Evolutionary conservation across 2,113 vertebrate species (phyloP).

Genomic region (Erinaceus europaeus): DNA sequence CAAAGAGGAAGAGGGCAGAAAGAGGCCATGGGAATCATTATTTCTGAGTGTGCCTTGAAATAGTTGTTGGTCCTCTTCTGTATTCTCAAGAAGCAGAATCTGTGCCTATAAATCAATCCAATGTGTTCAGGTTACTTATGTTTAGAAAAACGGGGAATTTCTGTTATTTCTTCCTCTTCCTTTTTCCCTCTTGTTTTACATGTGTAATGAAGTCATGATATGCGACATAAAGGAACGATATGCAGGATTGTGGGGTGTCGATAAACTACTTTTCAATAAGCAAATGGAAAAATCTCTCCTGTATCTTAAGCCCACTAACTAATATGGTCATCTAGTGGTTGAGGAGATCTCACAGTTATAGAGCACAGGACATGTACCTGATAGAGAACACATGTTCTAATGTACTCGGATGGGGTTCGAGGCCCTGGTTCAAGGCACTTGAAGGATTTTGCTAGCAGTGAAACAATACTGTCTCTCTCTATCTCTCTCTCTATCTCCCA

Average conservation of each 20-base stretch:
- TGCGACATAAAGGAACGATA: background rate
- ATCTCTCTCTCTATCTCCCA: no score
- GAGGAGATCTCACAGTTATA: no score
- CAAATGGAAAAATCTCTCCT: background rate
- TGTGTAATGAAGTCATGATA: background rate
- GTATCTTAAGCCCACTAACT: background rate
- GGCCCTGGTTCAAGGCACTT: no score
- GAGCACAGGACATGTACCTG: no score
- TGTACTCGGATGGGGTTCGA: no score
- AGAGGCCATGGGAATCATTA: conserved; percentile 80
- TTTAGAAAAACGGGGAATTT: background rate
- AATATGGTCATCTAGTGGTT: background rate
- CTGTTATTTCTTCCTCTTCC: background rate
- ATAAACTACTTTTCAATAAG: background rate
- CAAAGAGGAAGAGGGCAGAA: conserved; percentile 80
- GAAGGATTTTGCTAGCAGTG: no score
- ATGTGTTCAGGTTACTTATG: conserved; percentile 25
- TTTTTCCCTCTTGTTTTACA: background rate
- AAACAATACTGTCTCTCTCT: no score
- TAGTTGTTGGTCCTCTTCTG: conserved; percentile 55
- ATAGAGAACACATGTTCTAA: no score
- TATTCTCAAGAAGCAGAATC: conserved; percentile 52
- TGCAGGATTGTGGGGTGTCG: background rate
- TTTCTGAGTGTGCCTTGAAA: conserved; percentile 76
- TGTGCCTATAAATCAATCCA: conserved; percentile 62